phyloP scores from a whole-genome alignment of 92 coral and sea anemone genomes.

The Pocillopora grandis region DNA sequence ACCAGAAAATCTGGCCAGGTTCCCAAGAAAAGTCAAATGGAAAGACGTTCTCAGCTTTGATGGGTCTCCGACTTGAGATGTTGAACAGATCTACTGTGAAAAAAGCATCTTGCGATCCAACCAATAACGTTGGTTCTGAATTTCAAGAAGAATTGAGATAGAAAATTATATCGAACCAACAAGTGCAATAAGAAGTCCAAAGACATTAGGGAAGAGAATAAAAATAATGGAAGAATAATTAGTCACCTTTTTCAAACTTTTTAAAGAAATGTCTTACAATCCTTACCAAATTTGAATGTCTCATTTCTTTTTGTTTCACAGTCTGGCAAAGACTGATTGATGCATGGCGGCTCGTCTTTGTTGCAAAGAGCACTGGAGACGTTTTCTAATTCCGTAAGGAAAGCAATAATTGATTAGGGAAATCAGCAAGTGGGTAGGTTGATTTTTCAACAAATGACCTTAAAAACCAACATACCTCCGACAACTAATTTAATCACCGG shows the following conservation, averaged over 20 bases:
- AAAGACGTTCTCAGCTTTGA: conserved; percentile 2
- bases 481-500: conserved; percentile 5
- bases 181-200: no score
- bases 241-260: not conserved
- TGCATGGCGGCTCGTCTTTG: not conserved
- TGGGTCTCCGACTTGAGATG: not conserved
- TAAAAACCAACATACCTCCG: conserved; percentile 1
- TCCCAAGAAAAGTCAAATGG: conserved; percentile 19
- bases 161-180: not conserved
- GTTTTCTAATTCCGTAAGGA: not conserved
- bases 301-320: not conserved
- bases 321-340: not conserved
- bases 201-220: no score
- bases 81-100: conserved; percentile 1
- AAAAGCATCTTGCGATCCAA: conserved; percentile 8
- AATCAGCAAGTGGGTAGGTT: not conserved
- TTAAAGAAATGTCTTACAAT: not conserved
- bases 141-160: not conserved
- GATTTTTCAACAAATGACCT: not conserved
- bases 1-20: conserved; percentile 13
- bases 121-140: conserved; percentile 10
- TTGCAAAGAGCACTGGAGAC: not conserved
- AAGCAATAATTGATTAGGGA: not conserved
- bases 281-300: not conserved
- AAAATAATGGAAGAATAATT: not conserved